phyloP scores from a whole-genome alignment of 2,888 invertebrate species.

The Aphidoletes aphidimyza region DNA sequence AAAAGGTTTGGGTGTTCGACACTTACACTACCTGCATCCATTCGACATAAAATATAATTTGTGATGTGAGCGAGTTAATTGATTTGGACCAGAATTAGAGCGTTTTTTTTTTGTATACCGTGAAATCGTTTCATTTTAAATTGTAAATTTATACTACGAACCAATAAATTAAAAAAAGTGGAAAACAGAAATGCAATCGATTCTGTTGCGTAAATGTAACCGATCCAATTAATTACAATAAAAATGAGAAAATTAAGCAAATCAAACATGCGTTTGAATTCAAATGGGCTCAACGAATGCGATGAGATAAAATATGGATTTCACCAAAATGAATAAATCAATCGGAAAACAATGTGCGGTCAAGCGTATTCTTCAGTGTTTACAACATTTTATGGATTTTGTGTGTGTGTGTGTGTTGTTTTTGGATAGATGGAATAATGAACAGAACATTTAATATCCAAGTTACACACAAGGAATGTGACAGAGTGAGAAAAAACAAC shows the following conservation, averaged over 20 bases:
- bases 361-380: not conserved
- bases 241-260: not conserved
- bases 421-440: no score
- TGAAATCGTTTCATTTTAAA: constrained; percentile 41
- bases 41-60: not conserved
- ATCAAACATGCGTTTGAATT: not conserved
- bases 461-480: no score
- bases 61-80: not conserved
- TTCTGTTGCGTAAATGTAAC: not conserved
- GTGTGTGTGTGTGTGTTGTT: no score
- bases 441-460: no score
- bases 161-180: not conserved
- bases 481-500: no score
- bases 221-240: not conserved
- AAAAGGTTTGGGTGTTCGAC: not conserved
- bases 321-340: constrained; percentile 5
- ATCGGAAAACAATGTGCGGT: constrained; percentile 29
- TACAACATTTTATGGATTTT: not conserved
- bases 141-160: not conserved
- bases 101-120: constrained; percentile 20
- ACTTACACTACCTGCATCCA: not conserved
- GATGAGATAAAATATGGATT: not conserved
- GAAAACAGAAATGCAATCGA: not conserved
- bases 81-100: not conserved
- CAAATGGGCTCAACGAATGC: not conserved